Conservation (phyloP, 2,113 vertebrate species). For the Rhinolophus ferrumequinum region DNA sequence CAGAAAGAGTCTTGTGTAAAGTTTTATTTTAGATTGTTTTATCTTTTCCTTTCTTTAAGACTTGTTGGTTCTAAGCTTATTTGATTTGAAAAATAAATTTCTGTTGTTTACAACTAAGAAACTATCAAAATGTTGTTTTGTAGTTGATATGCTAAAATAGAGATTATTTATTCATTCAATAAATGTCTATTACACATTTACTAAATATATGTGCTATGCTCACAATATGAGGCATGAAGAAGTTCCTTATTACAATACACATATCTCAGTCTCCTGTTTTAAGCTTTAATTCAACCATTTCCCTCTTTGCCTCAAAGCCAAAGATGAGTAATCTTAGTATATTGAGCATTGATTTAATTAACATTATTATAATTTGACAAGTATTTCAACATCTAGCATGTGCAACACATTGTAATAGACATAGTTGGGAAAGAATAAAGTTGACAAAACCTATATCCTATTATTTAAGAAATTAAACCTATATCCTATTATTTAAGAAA, state of each 20-base stretch:
- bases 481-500: background rate
- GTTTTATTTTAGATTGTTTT: background rate
- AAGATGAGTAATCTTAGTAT: background rate
- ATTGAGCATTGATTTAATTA: background rate
- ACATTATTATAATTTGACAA: background rate
- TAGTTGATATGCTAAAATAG: background rate
- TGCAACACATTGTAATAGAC: background rate
- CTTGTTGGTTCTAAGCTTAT: background rate
- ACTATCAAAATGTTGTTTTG: background rate
- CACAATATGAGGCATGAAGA: background rate
- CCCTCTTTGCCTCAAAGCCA: background rate
- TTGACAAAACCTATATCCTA: background rate
- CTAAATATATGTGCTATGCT: background rate
- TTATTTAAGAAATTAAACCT: background rate
- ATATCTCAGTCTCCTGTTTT: background rate
- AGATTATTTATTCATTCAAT: background rate
- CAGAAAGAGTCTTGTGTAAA: background rate
- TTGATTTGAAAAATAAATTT: conserved; percentile 32
- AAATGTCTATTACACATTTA: background rate
- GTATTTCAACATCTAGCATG: background rate
- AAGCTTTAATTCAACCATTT: background rate
- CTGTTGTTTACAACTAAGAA: background rate
- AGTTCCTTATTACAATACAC: background rate
- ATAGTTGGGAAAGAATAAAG: background rate
- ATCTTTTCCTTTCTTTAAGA: background rate